phyloP scores from a whole-genome alignment of 2,888 invertebrate species.

The Lagria hirta region DNA sequence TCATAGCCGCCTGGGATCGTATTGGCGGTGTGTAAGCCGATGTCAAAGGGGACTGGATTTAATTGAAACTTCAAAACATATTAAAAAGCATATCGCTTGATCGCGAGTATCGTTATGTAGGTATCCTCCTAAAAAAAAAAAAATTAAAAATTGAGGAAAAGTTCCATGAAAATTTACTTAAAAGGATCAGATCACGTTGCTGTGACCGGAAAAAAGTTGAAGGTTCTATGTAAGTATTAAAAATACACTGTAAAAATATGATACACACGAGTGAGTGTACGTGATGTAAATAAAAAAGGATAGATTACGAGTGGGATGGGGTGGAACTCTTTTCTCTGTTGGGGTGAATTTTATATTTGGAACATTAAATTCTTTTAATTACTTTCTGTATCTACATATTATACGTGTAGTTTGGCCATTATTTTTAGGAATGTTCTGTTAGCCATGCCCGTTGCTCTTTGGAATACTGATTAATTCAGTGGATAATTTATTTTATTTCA shows the following conservation, averaged over 20 bases:
- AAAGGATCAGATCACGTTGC: neutral
- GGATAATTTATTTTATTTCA: conserved; percentile 48
- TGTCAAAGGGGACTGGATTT: conserved; percentile 46
- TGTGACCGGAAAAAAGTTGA: conserved; percentile 1
- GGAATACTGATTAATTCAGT: conserved; percentile 51
- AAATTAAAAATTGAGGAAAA: too few species aligned
- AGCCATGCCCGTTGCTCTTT: conserved; percentile 42
- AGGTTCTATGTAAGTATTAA: too few species aligned
- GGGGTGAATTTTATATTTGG: conserved; percentile 53
- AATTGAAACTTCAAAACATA: conserved; percentile 50
- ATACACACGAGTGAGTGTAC: conserved; percentile 36
- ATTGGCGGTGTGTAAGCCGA: conserved; percentile 40
- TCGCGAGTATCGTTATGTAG: too few species aligned
- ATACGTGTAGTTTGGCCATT: conserved; percentile 52
- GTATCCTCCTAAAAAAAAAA: too few species aligned
- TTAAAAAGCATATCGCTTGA: conserved; percentile 39
- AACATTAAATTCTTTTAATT: conserved; percentile 55
- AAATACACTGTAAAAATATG: conserved; percentile 32
- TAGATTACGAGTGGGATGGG: conserved; percentile 36
- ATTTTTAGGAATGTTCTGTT: conserved; percentile 48
- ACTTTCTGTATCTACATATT: conserved; percentile 54
- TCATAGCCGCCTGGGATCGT: conserved; percentile 44
- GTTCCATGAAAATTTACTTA: conserved; percentile 4
- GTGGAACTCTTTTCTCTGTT: conserved; percentile 23
- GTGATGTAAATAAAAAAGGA: conserved; percentile 41